A percentile compares a stretch with the other conserved stretches of the same genome.
These are phyloP conservation scores for Phocoena phocoena DNA, from an alignment of 2,113 vertebrate species.

Conservation along the genomic window DNA sequence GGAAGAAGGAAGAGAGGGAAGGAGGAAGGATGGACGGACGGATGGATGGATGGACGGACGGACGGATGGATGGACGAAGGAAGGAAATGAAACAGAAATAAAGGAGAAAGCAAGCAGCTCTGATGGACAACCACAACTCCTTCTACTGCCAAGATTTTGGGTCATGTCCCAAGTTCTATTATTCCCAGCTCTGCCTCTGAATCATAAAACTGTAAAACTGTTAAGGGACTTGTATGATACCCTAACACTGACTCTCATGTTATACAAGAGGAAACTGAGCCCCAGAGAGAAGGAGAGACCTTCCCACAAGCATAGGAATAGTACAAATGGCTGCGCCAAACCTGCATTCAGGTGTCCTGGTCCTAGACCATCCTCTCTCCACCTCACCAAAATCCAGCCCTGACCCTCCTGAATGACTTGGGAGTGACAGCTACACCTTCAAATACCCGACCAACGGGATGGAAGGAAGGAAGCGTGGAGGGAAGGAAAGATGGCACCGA, in stretches of 20 bases:
- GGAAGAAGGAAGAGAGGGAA: neutral
- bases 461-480: neutral
- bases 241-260: neutral
- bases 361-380: neutral
- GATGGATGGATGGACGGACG: accelerated
- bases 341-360: neutral
- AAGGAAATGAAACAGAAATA: neutral
- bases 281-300: neutral
- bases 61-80: neutral
- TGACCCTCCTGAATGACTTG: neutral
- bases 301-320: neutral
- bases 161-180: neutral
- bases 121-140: neutral
- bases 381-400: neutral
- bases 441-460: neutral
- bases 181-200: neutral
- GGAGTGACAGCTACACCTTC: neutral
- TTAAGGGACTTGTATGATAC: neutral
- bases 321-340: neutral
- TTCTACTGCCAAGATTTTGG: neutral
- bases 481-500: neutral
- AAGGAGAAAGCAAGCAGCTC: neutral
- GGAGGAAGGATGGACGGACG: accelerated
- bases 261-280: neutral
- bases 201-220: neutral